Base-by-base conservation (phyloP, 2,113 vertebrate species). In the Thinocorus orbignyianus region DNA sequence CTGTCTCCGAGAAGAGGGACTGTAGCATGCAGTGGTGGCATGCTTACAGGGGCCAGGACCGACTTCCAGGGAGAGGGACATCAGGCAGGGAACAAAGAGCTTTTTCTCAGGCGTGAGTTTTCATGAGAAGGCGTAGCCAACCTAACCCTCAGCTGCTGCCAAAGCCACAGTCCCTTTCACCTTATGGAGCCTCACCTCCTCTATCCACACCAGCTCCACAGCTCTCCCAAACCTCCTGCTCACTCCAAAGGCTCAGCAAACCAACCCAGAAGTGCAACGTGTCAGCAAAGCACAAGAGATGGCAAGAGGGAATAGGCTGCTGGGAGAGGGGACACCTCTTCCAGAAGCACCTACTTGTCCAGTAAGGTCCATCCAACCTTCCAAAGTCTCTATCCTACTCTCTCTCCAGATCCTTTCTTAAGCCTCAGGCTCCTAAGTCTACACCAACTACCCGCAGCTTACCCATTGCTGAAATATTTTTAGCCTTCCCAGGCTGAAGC, bases 71-170 rank as follows among this genome's bases (percentile, higher is more conserved):
- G 42, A 88, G 28, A 42, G 19, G 14, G 46, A 46, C 2, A 0
- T 46, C 44, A 72, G 14, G 17, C 58, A 92, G 71, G 22, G 28
- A 94, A 88, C 46, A 88, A 96, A 86, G 49, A 82, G 72, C 24
- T 77, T 35, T 76, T 81, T 54, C 44, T 64, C 41, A 26, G 11
- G 42, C 28, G 4, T n/a, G 14, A 90, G 46, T 72, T 35, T 88
- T 80, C 64, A 51, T 1, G 20, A 24, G 33, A 61, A 62, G 22
- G 46, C 30, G 66, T 28, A 73, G 37, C 37, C 55, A 62, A 41
- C 7, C 3, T 57, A 49, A 69, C 2, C 15, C 7, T 73, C 37
- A 62, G 0, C 28, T 24, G 37, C 86, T 95, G 71, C 61, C 58
- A 71, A 48, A 90, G 78, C 33, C 25, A 61, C 8, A 18, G 7